A percentile compares a stretch with the other conserved stretches of the same genome.
Conservation (phyloP, 2,113 vertebrate genomes). For the Pedetes capensis region DNA sequence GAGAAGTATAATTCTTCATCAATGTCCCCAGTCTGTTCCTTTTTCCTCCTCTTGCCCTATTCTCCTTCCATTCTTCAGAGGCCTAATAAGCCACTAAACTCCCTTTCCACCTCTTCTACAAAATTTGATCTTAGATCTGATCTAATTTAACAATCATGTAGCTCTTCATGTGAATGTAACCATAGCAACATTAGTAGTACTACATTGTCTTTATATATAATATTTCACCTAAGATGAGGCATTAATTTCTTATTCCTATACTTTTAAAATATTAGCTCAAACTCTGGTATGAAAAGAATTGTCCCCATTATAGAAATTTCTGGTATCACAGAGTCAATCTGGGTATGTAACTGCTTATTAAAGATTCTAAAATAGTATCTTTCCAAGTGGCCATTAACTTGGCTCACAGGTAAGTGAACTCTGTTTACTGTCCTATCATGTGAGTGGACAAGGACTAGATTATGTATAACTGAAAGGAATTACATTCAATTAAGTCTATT, state of each 20-base stretch:
- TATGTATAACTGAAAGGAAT: not conserved
- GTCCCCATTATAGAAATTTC: not conserved
- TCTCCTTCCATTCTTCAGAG: not conserved
- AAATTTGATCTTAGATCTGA: not conserved
- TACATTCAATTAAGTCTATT: not conserved
- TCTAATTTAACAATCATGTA: not conserved
- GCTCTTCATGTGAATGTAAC: not conserved
- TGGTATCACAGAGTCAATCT: not conserved
- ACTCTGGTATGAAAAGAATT: not conserved
- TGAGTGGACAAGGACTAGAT: not conserved
- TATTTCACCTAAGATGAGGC: not conserved
- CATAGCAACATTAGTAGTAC: not conserved
- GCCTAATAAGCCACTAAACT: not conserved
- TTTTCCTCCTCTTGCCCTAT: not conserved
- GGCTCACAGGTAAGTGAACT: not conserved
- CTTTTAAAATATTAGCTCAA: not conserved
- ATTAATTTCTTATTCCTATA: not conserved
- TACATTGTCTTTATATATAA: not conserved
- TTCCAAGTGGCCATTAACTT: not conserved
- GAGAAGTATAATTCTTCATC: not conserved
- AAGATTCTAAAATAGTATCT: not conserved
- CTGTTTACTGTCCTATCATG: not conserved
- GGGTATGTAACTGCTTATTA: not conserved
- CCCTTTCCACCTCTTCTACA: not conserved
- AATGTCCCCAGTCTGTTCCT: accelerated